Evolutionary conservation across 2,797 vertebrate species (phyloP), one percentile per base, ranked within the genome.

Genomic region (Catharus ustulatus): DNA sequence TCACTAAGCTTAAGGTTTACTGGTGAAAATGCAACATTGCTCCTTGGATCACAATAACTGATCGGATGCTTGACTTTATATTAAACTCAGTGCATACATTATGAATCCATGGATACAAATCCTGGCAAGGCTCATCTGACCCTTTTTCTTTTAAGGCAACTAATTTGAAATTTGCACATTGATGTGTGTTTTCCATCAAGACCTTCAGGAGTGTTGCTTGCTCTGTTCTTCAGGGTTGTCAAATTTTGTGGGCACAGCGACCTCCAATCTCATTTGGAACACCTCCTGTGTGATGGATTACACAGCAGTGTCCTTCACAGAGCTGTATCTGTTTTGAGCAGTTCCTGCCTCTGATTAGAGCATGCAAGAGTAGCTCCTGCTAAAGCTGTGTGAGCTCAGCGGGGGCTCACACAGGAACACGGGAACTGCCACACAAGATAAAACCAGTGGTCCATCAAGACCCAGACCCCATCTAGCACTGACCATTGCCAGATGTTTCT

Each of bases 311-410:
- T 85, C 93, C 86, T 93, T 91, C 90, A 73, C 48, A 45, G 15
- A 85, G 94, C 63, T 62, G 46, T 55, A 43, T 66, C 45, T 72
- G 68, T 84, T 93, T 74, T 95, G 93, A 92, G 79, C 94, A 90
- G 87, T 43, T 93, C 86, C 93, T 66, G 38, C 62, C 94, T 96
- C 93, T 91, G 62, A 95, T 96, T 93, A 95, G 40, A 84, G 67
- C 32, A 91, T 38, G 90, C 93, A 78, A 86, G 66, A 87, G 64
- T 26, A 87, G 84, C 86, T 95, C 91, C 95, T 95, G 88, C 89
- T 82, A 93, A 93, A 78, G 43, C 87, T 84, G 69, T 48, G 61
- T 1, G 14, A 83, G 62, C 82, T 68, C 13, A 0, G 89, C 78
- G 58, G 88, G 85, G 61, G 49, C 12, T 77, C 75, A 83, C 3